Percentiles rank a stretch among this genome's conserved stretches.
phyloP scores from a whole-genome alignment of 2,888 invertebrate genomes.

The Sarcophaga variegata region DNA sequence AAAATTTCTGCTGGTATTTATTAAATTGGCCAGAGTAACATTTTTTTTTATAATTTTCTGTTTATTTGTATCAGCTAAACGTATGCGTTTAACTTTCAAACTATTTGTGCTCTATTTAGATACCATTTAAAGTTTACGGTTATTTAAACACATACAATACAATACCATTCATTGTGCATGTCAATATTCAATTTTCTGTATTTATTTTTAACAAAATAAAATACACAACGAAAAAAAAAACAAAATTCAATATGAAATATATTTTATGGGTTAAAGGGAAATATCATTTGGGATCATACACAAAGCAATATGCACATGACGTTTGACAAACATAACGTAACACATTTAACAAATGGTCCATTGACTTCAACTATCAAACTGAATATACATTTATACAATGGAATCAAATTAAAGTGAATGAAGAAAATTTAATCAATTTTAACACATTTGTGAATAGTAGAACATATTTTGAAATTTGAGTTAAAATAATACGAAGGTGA shows the following conservation, averaged over 20 bases:
- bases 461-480: no score
- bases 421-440: no score
- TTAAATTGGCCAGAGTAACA: slow-evolving; percentile 1
- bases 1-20: slow-evolving; percentile 30
- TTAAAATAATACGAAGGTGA: no score
- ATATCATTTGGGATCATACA: neutral
- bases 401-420: neutral
- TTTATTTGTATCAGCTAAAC: neutral
- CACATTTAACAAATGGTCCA: neutral
- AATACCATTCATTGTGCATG: neutral
- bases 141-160: slow-evolving; percentile 11
- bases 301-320: neutral
- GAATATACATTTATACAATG: neutral
- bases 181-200: slow-evolving; percentile 11
- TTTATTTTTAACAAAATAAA: slow-evolving; percentile 19
- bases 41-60: neutral
- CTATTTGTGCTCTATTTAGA: slow-evolving; percentile 11
- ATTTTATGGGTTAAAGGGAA: neutral
- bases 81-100: neutral
- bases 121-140: slow-evolving; percentile 29
- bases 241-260: neutral
- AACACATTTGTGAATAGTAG: no score
- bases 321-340: neutral
- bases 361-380: neutral
- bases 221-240: neutral